A percentile compares a stretch with the other conserved stretches of the same genome.
phyloP scores from a whole-genome alignment of 2,113 vertebrate genomes.

The Macquaria australasica region DNA sequence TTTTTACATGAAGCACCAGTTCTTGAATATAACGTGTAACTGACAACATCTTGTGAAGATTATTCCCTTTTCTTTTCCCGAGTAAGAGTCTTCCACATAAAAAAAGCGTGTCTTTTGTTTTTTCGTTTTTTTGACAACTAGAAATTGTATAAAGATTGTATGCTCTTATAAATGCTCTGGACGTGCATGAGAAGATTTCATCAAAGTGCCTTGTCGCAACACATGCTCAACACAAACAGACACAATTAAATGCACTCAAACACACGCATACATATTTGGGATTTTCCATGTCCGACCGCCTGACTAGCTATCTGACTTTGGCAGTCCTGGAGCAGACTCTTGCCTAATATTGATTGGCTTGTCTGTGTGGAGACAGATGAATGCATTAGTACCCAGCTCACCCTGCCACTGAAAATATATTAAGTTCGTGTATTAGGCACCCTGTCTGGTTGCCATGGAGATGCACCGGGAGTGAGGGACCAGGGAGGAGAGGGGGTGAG shows the following conservation, averaged over 20 bases:
- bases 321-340: constrained; percentile 75
- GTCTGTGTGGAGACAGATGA: constrained; percentile 87
- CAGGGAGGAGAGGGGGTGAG: constrained; percentile 44
- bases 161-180: not conserved
- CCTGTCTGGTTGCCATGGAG: constrained; percentile 88
- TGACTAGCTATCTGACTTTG: constrained; percentile 69
- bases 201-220: constrained; percentile 39
- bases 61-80: not conserved
- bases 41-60: not conserved
- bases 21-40: constrained; percentile 4
- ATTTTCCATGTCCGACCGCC: constrained; percentile 53
- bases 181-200: constrained; percentile 31
- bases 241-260: constrained; percentile 44
- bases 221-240: constrained; percentile 7
- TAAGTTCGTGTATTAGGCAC: constrained; percentile 87
- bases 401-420: constrained; percentile 88
- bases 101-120: not conserved
- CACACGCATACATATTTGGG: constrained; percentile 51
- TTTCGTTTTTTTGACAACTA: not conserved
- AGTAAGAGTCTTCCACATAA: not conserved
- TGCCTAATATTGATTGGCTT: constrained; percentile 85
- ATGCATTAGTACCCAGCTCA: constrained; percentile 87
- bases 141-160: constrained; percentile 7
- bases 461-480: constrained; percentile 78
- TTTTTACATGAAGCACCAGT: not conserved